Base-by-base conservation (phyloP, 2,797 vertebrate genomes). In the Poecilia velifera region DNA sequence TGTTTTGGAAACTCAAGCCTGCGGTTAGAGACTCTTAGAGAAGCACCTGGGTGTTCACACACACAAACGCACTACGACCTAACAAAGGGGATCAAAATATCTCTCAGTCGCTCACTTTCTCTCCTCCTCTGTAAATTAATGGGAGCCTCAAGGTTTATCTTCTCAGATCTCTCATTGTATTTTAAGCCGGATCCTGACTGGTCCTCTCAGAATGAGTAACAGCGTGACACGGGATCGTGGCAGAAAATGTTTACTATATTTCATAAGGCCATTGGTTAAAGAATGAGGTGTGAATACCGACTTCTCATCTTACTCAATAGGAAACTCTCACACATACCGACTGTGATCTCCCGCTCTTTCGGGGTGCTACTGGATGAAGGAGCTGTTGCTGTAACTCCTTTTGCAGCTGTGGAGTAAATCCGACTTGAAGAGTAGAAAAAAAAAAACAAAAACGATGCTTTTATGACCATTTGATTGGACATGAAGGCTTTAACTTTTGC, bases 1-100 rank as follows among this genome's bases (percentile, higher is more conserved):
- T 95, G 91, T 95, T 95, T 94, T 94, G 91, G 93, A 94, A 95
- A 94, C 88, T 91, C 77, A 89, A 94, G 79, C 86, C 86, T 86
- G 39, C 53, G 76, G 87, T 92, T 88, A 89, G 86, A 89, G 81
- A 79, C 90, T 87, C 87, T 88, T 88, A 86, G 86, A 84, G 86
- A 89, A 91, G 82, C 93, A 94, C 93, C 94, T 95, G 94, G 46
- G 78, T 90, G 81, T 83, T 83, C 86, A 83, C 75, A 73, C 62
- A 79, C 79, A 82, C 72, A 73, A 74, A 76, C 46, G 73, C 75
- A 77, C 53, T 82, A 78, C 79, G 77, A 86, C 75, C 77, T 59
- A 78, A 59, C 62, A 76, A 25, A 45, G 8, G 25, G 41, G 25
- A 71, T 36, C 45, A 79, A 62, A 62, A 75, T 88, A 78, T 79